Conservation (phyloP, 2,888 invertebrate species). For the Thumatha senex region DNA sequence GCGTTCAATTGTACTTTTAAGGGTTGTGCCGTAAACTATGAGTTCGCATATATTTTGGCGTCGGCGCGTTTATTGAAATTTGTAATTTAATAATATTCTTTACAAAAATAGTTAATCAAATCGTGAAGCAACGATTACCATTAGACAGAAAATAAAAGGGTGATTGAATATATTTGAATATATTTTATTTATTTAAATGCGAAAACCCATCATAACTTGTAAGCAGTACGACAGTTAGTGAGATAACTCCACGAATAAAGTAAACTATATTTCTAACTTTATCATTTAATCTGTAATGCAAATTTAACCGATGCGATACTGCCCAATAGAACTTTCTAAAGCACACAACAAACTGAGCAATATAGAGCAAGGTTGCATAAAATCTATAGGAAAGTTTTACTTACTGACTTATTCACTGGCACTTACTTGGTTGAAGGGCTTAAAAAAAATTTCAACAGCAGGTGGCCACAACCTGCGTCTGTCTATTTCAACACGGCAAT, state of each 20-base stretch:
- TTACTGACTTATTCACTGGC: too few relatives aligned
- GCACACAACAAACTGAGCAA: slow-evolving; percentile 5
- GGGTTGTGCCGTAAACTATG: too few relatives aligned
- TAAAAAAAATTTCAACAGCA: too few relatives aligned
- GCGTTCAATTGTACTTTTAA: too few relatives aligned
- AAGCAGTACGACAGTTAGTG: background rate
- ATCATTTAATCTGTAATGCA: background rate
- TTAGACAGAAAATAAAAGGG: background rate
- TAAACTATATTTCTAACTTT: background rate
- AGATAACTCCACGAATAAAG: background rate
- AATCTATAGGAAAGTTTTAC: slow-evolving; percentile 20
- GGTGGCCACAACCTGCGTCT: too few relatives aligned
- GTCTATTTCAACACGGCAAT: too few relatives aligned
- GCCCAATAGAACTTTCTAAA: slow-evolving; percentile 3
- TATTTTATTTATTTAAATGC: background rate
- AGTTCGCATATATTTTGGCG: too few relatives aligned
- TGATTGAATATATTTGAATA: background rate
- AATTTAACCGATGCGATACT: background rate
- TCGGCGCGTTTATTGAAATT: too few relatives aligned
- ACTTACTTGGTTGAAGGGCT: too few relatives aligned
- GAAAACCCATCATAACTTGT: background rate
- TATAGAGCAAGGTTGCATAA: slow-evolving; percentile 22
- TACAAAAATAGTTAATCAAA: too few relatives aligned
- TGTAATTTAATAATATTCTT: too few relatives aligned
- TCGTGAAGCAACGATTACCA: background rate